These are phyloP conservation scores for Drosophila navojoa DNA, from an alignment of 1,140 invertebrate species.

Conservation along the genomic window DNA sequence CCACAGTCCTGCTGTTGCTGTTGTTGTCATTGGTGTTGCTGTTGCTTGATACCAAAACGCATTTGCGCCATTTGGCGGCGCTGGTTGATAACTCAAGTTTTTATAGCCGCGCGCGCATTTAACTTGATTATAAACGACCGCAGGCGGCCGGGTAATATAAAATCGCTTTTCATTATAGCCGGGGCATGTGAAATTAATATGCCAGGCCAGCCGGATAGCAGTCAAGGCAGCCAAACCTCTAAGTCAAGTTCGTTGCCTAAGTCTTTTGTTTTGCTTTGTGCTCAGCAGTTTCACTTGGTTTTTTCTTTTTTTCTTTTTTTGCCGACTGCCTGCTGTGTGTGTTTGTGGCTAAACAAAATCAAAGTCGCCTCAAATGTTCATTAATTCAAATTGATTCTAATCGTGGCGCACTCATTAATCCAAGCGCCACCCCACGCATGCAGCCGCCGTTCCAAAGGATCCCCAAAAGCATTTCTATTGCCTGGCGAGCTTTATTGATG, in stretches of 20 bases:
- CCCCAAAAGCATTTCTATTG: slow-evolving; percentile 58
- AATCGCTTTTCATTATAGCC: slow-evolving; percentile 75
- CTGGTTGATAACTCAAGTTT: slow-evolving; percentile 73
- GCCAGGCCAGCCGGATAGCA: slow-evolving; percentile 31
- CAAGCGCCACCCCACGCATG: slow-evolving; percentile 74
- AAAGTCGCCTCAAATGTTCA: slow-evolving; percentile 69
- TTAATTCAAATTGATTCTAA: slow-evolving; percentile 81
- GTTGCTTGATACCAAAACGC: slow-evolving; percentile 38
- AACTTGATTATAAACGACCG: slow-evolving; percentile 81
- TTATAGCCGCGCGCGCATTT: slow-evolving; percentile 73
- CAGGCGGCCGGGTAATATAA: slow-evolving; percentile 73
- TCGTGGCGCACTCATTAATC: slow-evolving; percentile 72
- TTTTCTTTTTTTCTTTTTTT: not conserved
- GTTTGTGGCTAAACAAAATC: slow-evolving; percentile 70
- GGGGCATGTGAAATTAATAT: slow-evolving; percentile 78
- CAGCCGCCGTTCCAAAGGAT: slow-evolving; percentile 3
- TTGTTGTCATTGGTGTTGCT: no score
- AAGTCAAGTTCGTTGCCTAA: slow-evolving; percentile 73
- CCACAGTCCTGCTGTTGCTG: slow-evolving; percentile 6
- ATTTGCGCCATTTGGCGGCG: slow-evolving; percentile 69
- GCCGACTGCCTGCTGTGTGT: slow-evolving; percentile 56
- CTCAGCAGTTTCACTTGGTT: not conserved
- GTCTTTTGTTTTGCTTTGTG: slow-evolving; percentile 69
- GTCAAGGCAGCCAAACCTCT: slow-evolving; percentile 16
- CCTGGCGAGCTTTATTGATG: slow-evolving; percentile 64